A percentile compares a stretch with the other conserved stretches of the same genome.
These are phyloP conservation scores for Lemur catta DNA, from an alignment of 2,797 vertebrate species.

Conservation along the genomic window DNA sequence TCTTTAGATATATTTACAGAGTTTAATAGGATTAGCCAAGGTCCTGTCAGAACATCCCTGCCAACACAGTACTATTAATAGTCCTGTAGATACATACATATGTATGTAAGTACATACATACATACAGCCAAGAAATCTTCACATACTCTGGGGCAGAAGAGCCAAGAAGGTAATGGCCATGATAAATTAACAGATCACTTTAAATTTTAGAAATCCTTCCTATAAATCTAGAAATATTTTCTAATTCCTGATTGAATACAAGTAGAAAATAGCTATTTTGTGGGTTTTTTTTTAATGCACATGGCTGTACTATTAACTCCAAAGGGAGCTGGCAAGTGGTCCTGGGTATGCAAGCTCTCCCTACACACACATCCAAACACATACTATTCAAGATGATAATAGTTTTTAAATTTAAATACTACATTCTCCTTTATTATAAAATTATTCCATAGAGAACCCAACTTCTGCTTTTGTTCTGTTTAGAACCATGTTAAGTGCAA, in stretches of 20 bases:
- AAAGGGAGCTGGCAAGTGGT: neutral
- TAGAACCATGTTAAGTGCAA: neutral
- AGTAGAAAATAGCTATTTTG: neutral
- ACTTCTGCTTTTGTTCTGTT: neutral
- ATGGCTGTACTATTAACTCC: neutral
- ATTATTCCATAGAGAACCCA: neutral
- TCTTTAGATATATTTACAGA: neutral
- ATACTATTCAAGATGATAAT: neutral
- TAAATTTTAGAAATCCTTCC: neutral
- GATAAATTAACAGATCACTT: neutral
- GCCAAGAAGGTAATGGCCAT: neutral
- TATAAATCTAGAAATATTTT: neutral
- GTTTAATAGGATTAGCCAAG: neutral
- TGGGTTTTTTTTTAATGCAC: neutral
- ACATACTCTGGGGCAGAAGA: neutral
- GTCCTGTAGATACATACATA: neutral
- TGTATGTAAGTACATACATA: no score
- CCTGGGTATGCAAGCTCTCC: neutral
- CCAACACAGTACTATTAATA: neutral
- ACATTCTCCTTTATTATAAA: neutral
- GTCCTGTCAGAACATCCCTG: neutral
- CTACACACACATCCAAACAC: neutral
- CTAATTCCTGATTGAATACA: constrained; percentile 19
- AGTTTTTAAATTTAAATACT: neutral
- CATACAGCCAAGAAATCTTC: neutral